phyloP scores from a whole-genome alignment of 2,113 vertebrate genomes.

The Mus musculus region GRCm39 chr16:33596001-33596500 shows the following conservation, averaged over 20 bases:
- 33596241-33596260: neutral
- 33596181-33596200: neutral
- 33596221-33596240: neutral
- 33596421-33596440: neutral
- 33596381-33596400: neutral
- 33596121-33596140: neutral
- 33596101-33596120: neutral
- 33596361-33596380: neutral
- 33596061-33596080: neutral
- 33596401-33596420: neutral
- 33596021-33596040: neutral
- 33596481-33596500: neutral
- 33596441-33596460: neutral
- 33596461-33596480: neutral
- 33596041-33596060: neutral
- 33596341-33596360: neutral
- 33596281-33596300: neutral
- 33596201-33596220: neutral
- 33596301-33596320: neutral
- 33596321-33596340: accelerated
- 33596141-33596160: neutral
- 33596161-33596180: neutral
- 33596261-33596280: constrained; percentile 43
- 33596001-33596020: neutral
- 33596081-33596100: neutral